Conservation (phyloP, 1,140 invertebrate genomes). For the Zelostemma sp. region DNA sequence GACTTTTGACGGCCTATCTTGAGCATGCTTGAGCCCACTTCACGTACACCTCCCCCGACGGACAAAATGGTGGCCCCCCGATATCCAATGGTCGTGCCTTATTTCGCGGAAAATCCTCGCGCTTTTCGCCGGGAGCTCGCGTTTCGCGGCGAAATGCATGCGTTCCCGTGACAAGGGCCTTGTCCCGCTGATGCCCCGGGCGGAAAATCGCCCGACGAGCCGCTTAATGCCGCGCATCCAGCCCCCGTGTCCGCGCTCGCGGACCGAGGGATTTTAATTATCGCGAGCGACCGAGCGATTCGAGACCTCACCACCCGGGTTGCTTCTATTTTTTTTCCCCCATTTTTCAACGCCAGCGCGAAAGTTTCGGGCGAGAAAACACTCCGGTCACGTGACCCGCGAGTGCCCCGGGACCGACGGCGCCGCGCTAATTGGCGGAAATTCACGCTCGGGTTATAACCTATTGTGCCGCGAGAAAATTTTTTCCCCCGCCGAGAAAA, state of each 20-base stretch:
- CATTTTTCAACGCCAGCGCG: no score
- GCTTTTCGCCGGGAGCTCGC: constrained; percentile 10
- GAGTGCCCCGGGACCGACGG: not conserved
- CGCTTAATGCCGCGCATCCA: constrained; percentile 30
- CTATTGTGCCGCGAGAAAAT: no score
- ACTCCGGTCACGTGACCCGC: not conserved
- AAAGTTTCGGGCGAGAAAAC: no score
- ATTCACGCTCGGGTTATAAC: constrained; percentile 57
- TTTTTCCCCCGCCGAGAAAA: no score
- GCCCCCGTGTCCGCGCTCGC: constrained; percentile 48
- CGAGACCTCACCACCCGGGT: constrained; percentile 8
- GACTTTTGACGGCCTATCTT: constrained; percentile 66
- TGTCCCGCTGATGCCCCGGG: constrained; percentile 1
- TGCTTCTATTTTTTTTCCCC: constrained; percentile 6
- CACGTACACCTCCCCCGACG: constrained; percentile 71
- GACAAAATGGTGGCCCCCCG: constrained; percentile 73
- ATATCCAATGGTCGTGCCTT: constrained; percentile 59
- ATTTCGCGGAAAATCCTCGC: constrained; percentile 53
- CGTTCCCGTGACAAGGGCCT: constrained; percentile 2
- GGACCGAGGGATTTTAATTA: constrained; percentile 58
- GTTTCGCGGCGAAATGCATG: not conserved
- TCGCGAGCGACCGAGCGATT: constrained; percentile 23
- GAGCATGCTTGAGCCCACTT: constrained; percentile 70
- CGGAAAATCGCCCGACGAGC: constrained; percentile 22
- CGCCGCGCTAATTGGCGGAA: constrained; percentile 24